phyloP scores from a whole-genome alignment of 2,113 vertebrate species.

The Indicator maculatus region DNA sequence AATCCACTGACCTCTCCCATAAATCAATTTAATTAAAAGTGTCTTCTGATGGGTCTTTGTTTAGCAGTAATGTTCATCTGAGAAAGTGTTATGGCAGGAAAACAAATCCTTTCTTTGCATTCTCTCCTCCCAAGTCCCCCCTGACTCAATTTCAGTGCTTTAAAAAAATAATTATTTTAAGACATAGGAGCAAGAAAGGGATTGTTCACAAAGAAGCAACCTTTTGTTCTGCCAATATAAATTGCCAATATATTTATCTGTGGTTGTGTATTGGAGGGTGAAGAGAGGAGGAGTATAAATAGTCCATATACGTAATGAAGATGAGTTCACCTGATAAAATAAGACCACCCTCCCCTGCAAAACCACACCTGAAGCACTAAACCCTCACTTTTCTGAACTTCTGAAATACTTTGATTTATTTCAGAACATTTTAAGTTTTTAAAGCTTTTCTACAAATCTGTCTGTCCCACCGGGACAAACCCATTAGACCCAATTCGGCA shows the following conservation, averaged over 20 bases:
- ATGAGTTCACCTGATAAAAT: conserved; percentile 16
- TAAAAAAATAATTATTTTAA: conserved; percentile 6
- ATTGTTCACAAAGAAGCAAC: background rate
- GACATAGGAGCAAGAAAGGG: background rate
- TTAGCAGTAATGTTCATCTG: conserved; percentile 40
- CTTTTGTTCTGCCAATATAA: conserved; percentile 5
- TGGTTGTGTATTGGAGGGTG: background rate
- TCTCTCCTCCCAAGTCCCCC: background rate
- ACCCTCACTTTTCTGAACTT: background rate
- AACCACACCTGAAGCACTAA: background rate
- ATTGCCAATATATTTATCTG: background rate
- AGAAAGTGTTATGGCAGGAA: conserved; percentile 45
- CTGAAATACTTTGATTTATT: background rate
- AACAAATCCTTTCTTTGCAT: background rate
- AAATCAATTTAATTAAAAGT: conserved; percentile 67
- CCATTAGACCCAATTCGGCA: background rate
- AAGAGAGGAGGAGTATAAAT: background rate
- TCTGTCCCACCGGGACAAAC: background rate
- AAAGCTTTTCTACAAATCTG: background rate
- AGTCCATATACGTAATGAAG: background rate
- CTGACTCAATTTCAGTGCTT: background rate
- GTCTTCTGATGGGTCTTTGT: conserved; percentile 33
- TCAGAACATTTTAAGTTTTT: background rate
- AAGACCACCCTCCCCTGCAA: conserved; percentile 33
- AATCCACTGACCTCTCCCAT: conserved; percentile 27